These are phyloP conservation scores for Empidonax traillii DNA, from an alignment of 2,113 vertebrate genomes.

Conservation along the genomic window DNA sequence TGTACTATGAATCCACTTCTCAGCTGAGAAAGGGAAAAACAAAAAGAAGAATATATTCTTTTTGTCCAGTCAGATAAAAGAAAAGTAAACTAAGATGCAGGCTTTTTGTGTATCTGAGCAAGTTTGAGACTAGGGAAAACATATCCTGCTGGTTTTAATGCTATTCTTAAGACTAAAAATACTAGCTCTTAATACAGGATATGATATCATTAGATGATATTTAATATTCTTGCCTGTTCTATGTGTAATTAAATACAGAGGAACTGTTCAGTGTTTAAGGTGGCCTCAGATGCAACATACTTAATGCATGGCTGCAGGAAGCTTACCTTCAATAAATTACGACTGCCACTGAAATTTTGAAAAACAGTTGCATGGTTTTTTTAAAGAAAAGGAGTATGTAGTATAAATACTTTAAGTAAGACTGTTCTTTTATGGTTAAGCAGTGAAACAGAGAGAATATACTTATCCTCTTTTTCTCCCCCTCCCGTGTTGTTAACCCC, in stretches of 20 bases:
- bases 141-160: background rate
- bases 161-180: background rate
- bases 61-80: background rate
- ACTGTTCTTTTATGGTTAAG: background rate
- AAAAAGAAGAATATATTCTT: background rate
- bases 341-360: background rate
- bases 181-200: background rate
- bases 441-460: background rate
- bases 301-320: background rate
- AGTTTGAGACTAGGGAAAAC: background rate
- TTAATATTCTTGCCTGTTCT: background rate
- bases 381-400: background rate
- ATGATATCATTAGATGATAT: background rate
- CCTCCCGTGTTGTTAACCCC: background rate
- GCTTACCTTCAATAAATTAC: background rate
- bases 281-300: background rate
- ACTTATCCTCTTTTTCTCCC: background rate
- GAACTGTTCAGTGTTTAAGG: background rate
- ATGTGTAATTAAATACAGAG: background rate
- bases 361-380: background rate
- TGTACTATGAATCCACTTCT: background rate
- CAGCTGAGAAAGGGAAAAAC: background rate
- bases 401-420: background rate
- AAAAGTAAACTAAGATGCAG: background rate
- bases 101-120: background rate